Percentiles rank a stretch among this genome's conserved stretches.
Evolutionary conservation across 2,888 invertebrate species (phyloP).

Genomic region (Sthenelais limicola): DNA sequence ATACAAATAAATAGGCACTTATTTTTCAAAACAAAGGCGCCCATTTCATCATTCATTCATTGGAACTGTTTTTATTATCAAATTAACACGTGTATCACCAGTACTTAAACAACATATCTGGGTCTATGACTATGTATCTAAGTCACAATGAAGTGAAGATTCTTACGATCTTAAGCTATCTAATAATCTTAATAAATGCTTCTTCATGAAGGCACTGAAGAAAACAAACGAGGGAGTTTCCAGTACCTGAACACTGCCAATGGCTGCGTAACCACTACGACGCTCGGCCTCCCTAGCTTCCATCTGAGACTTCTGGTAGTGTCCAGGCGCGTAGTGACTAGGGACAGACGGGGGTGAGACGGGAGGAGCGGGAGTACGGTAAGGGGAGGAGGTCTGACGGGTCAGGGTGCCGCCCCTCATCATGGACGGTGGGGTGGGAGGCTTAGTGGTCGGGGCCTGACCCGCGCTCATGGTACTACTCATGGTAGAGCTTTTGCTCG

Average conservation of each 20-base stretch:
- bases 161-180: too few species aligned
- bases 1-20: too few species aligned
- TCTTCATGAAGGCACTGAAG: background rate
- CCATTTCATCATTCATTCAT: too few species aligned
- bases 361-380: slow-evolving; percentile 88
- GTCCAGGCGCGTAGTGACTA: slow-evolving; percentile 94
- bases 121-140: too few species aligned
- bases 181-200: background rate
- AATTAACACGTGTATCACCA: too few species aligned
- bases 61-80: too few species aligned
- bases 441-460: slow-evolving; percentile 90
- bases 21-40: too few species aligned
- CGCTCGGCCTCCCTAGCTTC: slow-evolving; percentile 20
- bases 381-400: slow-evolving; percentile 60
- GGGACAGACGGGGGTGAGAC: slow-evolving; percentile 91
- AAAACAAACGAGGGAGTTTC: background rate
- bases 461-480: slow-evolving; percentile 44
- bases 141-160: too few species aligned
- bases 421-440: slow-evolving; percentile 92
- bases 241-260: slow-evolving; percentile 35
- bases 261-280: slow-evolving; percentile 34
- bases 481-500: slow-evolving; percentile 19
- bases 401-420: slow-evolving; percentile 52
- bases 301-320: slow-evolving; percentile 41
- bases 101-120: too few species aligned